These are phyloP conservation scores for Styela clava DNA, from an alignment of 23 tunicate genomes.

Conservation along the genomic window DNA sequence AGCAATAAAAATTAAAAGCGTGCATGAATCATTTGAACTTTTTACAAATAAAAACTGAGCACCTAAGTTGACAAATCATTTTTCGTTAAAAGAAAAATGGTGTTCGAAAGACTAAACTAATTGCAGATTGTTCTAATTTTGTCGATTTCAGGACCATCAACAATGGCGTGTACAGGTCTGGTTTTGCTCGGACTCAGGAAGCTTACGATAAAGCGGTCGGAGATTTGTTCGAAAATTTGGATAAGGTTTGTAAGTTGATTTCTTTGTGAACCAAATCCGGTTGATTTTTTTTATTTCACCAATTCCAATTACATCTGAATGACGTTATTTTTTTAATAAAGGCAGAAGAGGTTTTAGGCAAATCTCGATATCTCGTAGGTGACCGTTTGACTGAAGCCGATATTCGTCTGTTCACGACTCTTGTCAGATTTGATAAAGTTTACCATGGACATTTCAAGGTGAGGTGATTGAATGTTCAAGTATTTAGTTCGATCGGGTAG, in stretches of 20 bases:
- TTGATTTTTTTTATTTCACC: too few species aligned
- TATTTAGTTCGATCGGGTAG: background rate
- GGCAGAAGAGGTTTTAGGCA: constrained; percentile 65
- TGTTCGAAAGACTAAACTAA: too few species aligned
- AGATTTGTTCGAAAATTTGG: constrained; percentile 57
- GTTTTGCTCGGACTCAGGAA: constrained; percentile 63
- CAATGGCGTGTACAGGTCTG: constrained; percentile 80
- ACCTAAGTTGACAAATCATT: too few species aligned
- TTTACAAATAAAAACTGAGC: too few species aligned
- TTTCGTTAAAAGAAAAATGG: too few species aligned
- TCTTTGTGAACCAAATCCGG: too few species aligned
- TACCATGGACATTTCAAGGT: constrained; percentile 94
- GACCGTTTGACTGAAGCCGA: constrained; percentile 79
- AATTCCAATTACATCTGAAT: too few species aligned
- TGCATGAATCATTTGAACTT: too few species aligned
- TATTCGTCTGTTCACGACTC: constrained; percentile 67
- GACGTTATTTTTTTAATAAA: constrained; percentile 7
- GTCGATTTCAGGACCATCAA: constrained; percentile 48
- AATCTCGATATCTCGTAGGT: constrained; percentile 72
- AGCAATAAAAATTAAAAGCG: too few species aligned
- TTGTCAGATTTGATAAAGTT: constrained; percentile 81
- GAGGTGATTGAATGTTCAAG: background rate
- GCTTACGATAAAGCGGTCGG: constrained; percentile 80
- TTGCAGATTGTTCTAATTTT: background rate
- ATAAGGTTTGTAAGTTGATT: constrained; percentile 39